Evolutionary conservation across 2,113 vertebrate species (phyloP).

Genomic region (Phasianus colchicus): DNA sequence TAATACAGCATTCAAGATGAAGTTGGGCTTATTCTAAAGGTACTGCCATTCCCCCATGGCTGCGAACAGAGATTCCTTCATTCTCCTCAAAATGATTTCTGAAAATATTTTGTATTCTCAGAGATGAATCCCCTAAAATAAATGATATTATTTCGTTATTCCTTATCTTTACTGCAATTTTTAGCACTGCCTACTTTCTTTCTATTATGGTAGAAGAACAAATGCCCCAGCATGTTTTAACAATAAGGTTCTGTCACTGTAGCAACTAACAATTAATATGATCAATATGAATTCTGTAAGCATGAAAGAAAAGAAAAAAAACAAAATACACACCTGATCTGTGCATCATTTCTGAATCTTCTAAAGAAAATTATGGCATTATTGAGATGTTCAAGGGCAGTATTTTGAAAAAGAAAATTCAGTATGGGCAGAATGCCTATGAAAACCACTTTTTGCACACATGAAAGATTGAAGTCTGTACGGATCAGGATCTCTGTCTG

Average conservation of each 20-base stretch:
- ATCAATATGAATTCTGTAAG: slow-evolving; percentile 2
- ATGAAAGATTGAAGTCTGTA: neutral
- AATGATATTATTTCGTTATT: neutral
- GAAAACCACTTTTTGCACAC: neutral
- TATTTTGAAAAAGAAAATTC: slow-evolving; percentile 58
- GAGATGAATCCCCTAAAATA: neutral
- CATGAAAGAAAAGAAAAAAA: slow-evolving; percentile 44
- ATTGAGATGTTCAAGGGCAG: slow-evolving; percentile 41
- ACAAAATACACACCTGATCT: neutral
- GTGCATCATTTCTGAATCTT: slow-evolving; percentile 57
- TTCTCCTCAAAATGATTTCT: neutral
- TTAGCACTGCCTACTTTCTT: neutral
- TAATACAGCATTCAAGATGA: neutral
- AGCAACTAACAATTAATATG: slow-evolving; percentile 18
- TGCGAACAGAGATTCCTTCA: neutral
- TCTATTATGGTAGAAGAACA: neutral
- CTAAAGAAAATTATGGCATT: slow-evolving; percentile 35
- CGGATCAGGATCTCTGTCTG: neutral
- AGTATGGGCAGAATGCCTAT: neutral
- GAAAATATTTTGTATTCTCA: neutral
- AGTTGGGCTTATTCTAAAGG: neutral
- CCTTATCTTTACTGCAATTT: neutral
- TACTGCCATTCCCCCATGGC: neutral
- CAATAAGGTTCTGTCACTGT: neutral
- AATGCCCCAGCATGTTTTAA: neutral